Evolutionary conservation across 2,888 invertebrate genomes (phyloP).

Genomic region (Drosophila neonasuta): DNA sequence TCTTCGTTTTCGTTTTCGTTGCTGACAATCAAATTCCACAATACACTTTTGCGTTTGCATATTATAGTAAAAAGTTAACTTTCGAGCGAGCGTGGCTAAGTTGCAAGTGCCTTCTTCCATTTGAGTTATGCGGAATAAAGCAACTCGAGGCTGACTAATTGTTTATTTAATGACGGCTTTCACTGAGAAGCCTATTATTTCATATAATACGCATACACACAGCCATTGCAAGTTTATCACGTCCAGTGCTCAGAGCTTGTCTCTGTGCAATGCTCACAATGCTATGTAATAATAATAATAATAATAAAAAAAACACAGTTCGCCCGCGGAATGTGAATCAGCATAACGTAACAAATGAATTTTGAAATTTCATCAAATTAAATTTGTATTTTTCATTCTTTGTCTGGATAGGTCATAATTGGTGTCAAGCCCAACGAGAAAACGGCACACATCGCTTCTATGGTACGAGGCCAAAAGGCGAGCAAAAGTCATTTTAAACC

Average conservation of each 20-base stretch:
- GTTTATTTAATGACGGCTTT: constrained; percentile 45
- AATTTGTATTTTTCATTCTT: not conserved
- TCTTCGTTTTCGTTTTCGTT: not conserved
- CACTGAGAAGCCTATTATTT: constrained; percentile 30
- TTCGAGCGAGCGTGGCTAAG: constrained; percentile 2
- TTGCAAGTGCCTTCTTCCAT: constrained; percentile 30
- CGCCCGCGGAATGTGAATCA: constrained; percentile 20
- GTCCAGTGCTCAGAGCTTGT: constrained; percentile 24
- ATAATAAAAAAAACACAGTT: not conserved
- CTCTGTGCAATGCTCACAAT: constrained; percentile 13
- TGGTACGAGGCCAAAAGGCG: constrained; percentile 75
- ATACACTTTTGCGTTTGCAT: constrained; percentile 13
- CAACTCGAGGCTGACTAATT: constrained; percentile 25
- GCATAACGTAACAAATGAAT: not conserved
- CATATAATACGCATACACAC: not conserved
- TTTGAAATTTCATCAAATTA: not conserved
- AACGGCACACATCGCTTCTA: constrained; percentile 78
- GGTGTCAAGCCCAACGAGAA: constrained; percentile 72
- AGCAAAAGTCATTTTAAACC: constrained; percentile 45
- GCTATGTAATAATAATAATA: constrained; percentile 5
- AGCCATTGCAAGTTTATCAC: constrained; percentile 40
- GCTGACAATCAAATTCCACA: not conserved
- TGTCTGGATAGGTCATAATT: constrained; percentile 65
- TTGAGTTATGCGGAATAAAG: constrained; percentile 25
- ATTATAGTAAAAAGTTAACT: constrained; percentile 12